Base-by-base conservation (phyloP, 2,888 invertebrate genomes). In the Morpho helenor region DNA sequence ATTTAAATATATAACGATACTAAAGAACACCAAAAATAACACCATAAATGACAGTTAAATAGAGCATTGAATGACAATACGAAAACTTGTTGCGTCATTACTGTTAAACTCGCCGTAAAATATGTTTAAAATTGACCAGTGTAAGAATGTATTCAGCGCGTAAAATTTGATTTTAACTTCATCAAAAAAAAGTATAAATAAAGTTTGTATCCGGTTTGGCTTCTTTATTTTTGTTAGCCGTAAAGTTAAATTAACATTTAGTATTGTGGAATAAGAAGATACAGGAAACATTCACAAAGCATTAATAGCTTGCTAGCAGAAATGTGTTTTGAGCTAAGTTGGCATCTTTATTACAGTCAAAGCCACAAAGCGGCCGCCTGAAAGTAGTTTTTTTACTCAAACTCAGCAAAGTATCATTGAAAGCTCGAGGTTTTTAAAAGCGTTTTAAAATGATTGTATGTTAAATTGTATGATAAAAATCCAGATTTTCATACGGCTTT, bases 161-260 rank as follows among this genome's bases (percentile, higher is more conserved):
- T 22, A 23, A 41, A 49, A 43, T 49, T 42, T 49, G n/a, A 16
- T 43, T 55, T 55, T 42, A 49, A 39, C 9, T 49, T 44, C 49
- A 49, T 39, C 4, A 49, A 55, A 55, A 55, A 55, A 55, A 44
- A 44, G 55, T 49, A 49, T 44, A 49, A 49, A 49, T 40, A 44
- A 49, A 49, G 48, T 23, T 55, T 44, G 55, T 44, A 55, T 55
- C 49, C 55, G 55, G 55, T 43, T 55, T 10, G 42, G 9, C 9
- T 55, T 55, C 49, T 49, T 55, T 55, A 55, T 55, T 55, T 39
- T 39, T 48, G 48, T 44, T 39, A 44, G 49, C 44, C 49, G 31
- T 31, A 48, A 44, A 55, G 49, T 10, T 39, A 55, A 44, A 54
- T 54, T 54, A 55, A 49, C 43, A 49, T 44, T 39, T 48, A 55